Evolutionary conservation across 23 tunicate genomes (phyloP).

Genomic region (Corella eumyota): DNA sequence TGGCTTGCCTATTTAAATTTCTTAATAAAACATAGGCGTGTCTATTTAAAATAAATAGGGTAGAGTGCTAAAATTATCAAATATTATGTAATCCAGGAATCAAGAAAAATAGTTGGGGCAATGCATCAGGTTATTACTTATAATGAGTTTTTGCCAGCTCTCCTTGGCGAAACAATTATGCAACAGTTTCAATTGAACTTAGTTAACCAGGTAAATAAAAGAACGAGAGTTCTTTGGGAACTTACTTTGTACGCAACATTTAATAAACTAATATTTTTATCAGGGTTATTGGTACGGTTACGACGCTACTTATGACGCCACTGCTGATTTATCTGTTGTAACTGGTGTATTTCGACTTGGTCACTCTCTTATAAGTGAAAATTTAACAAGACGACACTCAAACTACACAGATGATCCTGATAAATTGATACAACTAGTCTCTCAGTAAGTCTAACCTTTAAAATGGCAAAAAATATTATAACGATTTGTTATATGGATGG

Average conservation of each 20-base stretch:
- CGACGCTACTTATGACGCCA: constrained; percentile 64
- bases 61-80: too few species aligned
- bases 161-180: constrained; percentile 50
- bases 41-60: too few species aligned
- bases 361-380: constrained; percentile 49
- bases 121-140: constrained; percentile 55
- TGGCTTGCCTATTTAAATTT: too few species aligned
- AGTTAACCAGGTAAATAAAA: constrained; percentile 28
- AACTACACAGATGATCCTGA: constrained; percentile 13
- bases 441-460: background rate
- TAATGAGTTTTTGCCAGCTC: constrained; percentile 53
- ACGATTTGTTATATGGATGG: background rate
- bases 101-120: constrained; percentile 38
- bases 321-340: constrained; percentile 45
- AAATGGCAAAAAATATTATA: background rate
- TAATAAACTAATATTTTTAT: too few species aligned
- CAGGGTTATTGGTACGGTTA: constrained; percentile 79
- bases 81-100: too few species aligned
- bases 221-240: too few species aligned
- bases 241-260: too few species aligned
- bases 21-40: too few species aligned
- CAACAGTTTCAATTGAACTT: constrained; percentile 36
- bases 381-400: constrained; percentile 26
- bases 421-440: background rate
- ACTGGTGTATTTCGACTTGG: constrained; percentile 86